These are phyloP conservation scores for Drosophila cracens DNA, from an alignment of 2,888 invertebrate species.

Conservation along the genomic window DNA sequence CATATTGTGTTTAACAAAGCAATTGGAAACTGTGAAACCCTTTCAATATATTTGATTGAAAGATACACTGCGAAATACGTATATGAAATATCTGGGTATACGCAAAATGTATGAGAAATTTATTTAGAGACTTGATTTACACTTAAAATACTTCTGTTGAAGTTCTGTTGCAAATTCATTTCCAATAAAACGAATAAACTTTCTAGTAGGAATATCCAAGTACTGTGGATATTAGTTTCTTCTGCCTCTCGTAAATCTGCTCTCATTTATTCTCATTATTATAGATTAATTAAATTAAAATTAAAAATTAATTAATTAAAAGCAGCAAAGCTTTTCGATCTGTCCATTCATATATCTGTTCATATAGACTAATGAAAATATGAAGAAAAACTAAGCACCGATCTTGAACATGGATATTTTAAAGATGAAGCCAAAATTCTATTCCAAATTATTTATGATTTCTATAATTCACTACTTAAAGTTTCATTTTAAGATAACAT, in stretches of 20 bases:
- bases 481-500: neutral
- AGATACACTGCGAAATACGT: neutral
- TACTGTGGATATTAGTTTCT: neutral
- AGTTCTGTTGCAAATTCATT: neutral
- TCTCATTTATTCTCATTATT: neutral
- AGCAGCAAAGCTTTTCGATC: neutral
- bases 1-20: conserved; percentile 18
- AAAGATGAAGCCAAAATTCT: neutral
- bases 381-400: neutral
- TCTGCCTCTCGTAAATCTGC: neutral
- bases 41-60: conserved; percentile 11
- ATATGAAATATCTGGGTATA: neutral
- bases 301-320: neutral
- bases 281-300: neutral
- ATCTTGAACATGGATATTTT: neutral
- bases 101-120: neutral
- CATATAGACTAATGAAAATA: neutral
- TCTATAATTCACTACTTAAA: neutral
- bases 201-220: neutral
- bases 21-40: conserved; percentile 4
- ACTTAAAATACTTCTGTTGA: neutral
- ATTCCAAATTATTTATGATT: neutral
- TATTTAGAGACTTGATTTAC: neutral
- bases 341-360: neutral
- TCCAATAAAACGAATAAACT: neutral